A percentile compares a stretch with the other conserved stretches of the same genome.
Evolutionary conservation across 30 jellyfish, hydroid and myxozoan species (phyloP).

Genomic region (Chironex yamaguchii): DNA sequence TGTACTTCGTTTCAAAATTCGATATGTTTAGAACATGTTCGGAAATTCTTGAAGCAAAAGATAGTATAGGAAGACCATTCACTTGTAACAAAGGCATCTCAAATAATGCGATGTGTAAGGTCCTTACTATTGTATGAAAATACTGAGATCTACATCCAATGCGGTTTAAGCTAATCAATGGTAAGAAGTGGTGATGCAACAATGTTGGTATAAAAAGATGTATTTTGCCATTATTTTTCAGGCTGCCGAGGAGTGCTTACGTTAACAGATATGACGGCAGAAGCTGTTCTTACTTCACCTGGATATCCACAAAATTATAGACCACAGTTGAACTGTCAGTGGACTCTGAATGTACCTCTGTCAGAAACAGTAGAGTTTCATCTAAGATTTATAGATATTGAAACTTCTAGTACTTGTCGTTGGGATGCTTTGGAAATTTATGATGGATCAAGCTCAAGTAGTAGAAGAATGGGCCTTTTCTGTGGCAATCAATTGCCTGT

Average conservation of each 20-base stretch:
- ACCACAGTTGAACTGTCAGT: slow-evolving; percentile 35
- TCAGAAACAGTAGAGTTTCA: slow-evolving; percentile 65
- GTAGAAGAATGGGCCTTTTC: slow-evolving; percentile 40
- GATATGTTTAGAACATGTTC: too few species aligned
- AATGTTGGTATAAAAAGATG: too few species aligned
- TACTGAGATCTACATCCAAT: too few species aligned
- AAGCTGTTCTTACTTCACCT: slow-evolving; percentile 69
- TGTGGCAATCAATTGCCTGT: slow-evolving; percentile 60
- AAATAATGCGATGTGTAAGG: too few species aligned
- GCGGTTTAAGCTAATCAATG: too few species aligned
- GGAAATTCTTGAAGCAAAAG: too few species aligned
- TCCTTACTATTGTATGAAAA: too few species aligned
- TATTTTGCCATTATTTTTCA: too few species aligned
- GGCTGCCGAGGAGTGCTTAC: slow-evolving; percentile 73
- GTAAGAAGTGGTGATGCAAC: too few species aligned
- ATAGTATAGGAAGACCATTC: too few species aligned
- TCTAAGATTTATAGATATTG: slow-evolving; percentile 64
- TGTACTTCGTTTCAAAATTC: too few species aligned
- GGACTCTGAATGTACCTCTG: slow-evolving; percentile 74
- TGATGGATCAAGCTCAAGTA: slow-evolving; percentile 69
- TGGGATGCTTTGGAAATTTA: slow-evolving; percentile 68
- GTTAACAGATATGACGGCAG: slow-evolving; percentile 37
- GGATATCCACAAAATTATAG: slow-evolving; percentile 69
- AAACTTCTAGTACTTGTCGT: slow-evolving; percentile 33
- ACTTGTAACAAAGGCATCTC: too few species aligned